Conservation (phyloP, 1,140 invertebrate species). For the Dinothrombium tinctorium region DNA sequence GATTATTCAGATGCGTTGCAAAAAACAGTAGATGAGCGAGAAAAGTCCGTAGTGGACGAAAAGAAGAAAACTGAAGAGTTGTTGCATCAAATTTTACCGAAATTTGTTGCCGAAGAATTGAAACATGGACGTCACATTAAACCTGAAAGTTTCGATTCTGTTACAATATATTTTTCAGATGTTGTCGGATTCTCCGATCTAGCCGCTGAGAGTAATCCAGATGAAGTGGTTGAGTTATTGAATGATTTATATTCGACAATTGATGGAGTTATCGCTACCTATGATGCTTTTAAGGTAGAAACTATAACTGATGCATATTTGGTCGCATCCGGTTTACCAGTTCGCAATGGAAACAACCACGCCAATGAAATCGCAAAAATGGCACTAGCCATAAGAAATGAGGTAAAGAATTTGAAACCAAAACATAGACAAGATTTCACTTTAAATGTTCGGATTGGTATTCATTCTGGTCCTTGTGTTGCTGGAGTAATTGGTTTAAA, state of each 20-base stretch:
- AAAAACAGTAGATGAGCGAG: conserved; percentile 74
- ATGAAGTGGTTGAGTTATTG: conserved; percentile 34
- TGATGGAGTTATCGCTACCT: no score
- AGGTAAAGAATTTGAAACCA: conserved; percentile 68
- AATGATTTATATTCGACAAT: conserved; percentile 33
- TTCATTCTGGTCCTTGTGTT: conserved; percentile 73
- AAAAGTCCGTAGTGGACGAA: conserved; percentile 81
- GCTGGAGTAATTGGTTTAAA: conserved; percentile 79
- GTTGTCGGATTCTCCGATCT: conserved; percentile 92
- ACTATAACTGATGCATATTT: conserved; percentile 96
- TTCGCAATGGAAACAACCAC: conserved; percentile 29
- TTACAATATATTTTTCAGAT: conserved; percentile 36
- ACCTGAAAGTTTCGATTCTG: conserved; percentile 26
- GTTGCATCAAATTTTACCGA: conserved; percentile 77
- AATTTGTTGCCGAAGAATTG: conserved; percentile 26
- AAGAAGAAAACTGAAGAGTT: conserved; percentile 90
- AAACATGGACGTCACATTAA: no score
- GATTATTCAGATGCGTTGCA: conserved; percentile 95
- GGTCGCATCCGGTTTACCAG: conserved; percentile 35
- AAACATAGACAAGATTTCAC: conserved; percentile 62
- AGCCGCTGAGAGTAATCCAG: conserved; percentile 71
- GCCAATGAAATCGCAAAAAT: conserved; percentile 42
- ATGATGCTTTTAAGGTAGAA: no score
- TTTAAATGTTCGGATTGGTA: conserved; percentile 73
- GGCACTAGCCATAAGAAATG: conserved; percentile 58